phyloP scores from a whole-genome alignment of 1,140 invertebrate species.

The Apis florea region DNA sequence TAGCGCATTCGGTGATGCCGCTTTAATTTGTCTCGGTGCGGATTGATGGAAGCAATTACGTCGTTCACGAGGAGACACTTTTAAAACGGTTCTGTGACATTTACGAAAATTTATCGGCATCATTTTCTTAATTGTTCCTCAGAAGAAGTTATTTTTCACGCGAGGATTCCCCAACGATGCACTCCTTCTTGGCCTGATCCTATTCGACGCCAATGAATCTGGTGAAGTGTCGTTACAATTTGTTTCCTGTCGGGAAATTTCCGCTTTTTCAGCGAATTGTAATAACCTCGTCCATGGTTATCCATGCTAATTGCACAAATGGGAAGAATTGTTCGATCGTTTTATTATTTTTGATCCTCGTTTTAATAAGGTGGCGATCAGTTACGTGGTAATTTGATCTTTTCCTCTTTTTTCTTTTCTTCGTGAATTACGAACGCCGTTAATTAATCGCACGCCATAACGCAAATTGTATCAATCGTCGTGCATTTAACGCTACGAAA shows the following conservation, averaged over 20 bases:
- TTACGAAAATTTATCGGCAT: conserved; percentile 74
- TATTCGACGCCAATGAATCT: conserved; percentile 28
- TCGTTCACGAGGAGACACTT: conserved; percentile 65
- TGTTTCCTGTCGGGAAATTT: conserved; percentile 18
- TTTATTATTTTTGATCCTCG: no score
- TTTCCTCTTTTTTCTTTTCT: not conserved
- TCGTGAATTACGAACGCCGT: not conserved
- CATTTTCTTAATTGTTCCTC: conserved; percentile 76
- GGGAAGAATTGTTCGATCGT: no score
- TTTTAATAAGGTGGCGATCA: no score
- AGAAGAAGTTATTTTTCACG: conserved; percentile 70
- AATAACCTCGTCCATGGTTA: not conserved
- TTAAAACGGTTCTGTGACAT: conserved; percentile 68
- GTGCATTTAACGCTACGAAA: not conserved
- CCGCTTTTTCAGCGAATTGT: not conserved
- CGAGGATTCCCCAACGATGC: conserved; percentile 28
- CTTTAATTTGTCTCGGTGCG: conserved; percentile 71
- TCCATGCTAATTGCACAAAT: no score
- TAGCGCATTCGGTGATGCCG: conserved; percentile 54
- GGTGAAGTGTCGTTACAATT: conserved; percentile 9
- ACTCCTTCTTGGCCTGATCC: conserved; percentile 38
- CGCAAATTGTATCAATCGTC: conserved; percentile 10
- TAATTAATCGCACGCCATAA: not conserved
- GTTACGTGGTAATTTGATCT: not conserved
- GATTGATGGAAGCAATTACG: conserved; percentile 77